A percentile compares a stretch with the other conserved stretches of the same genome.
phyloP scores from a whole-genome alignment of 2,113 vertebrate species.

The Loxodonta africana region DNA sequence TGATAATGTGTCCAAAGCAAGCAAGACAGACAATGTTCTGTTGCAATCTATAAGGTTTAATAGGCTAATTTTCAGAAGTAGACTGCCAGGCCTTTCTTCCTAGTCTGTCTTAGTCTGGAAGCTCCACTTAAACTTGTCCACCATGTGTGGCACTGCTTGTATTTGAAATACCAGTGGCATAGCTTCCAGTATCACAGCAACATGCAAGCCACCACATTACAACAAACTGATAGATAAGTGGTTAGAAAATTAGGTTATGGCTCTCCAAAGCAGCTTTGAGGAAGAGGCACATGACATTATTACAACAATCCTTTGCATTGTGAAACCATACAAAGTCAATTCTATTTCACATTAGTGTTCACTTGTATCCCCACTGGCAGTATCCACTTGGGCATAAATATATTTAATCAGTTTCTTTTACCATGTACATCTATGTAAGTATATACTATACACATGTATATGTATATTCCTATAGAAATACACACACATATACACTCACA shows the following conservation, averaged over 20 bases:
- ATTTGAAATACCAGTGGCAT: too few species aligned
- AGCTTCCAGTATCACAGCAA: too few species aligned
- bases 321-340: slow-evolving; percentile 50
- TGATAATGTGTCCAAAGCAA: too few species aligned
- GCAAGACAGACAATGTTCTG: too few species aligned
- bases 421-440: neutral
- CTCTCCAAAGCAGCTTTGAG: neutral
- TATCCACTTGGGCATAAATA: neutral
- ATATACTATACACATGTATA: neutral
- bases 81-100: too few species aligned
- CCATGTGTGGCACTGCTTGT: too few species aligned
- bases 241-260: neutral
- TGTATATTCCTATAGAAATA: neutral
- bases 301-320: neutral
- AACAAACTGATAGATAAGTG: too few species aligned
- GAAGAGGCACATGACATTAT: neutral
- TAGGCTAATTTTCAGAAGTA: too few species aligned
- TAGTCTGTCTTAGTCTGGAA: too few species aligned
- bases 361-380: neutral
- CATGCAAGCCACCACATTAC: too few species aligned
- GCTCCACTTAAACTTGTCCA: too few species aligned
- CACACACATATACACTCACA: neutral
- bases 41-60: too few species aligned
- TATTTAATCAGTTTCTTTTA: slow-evolving; percentile 30
- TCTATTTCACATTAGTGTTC: neutral